Base-by-base conservation (phyloP, 1,140 invertebrate species). In the Asbolus verrucosus region DNA sequence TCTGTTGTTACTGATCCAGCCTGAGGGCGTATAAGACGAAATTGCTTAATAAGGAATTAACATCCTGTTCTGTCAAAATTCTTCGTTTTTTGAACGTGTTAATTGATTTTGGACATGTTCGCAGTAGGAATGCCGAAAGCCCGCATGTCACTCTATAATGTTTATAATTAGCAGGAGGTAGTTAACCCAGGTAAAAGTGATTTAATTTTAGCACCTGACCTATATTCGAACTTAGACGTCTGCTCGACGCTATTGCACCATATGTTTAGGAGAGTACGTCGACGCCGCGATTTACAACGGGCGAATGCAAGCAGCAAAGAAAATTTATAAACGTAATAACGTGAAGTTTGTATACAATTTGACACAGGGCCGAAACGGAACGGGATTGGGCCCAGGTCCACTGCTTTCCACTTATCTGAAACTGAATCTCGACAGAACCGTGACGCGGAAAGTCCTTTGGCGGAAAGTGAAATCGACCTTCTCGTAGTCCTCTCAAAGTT, bases 181-280 rank as follows among this genome's bases (percentile, higher is more conserved):
- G 76, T 77, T 77, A 76, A 77, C 76, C 76, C 75, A 77, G 75
- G 75, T 76, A 76, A 76, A 73, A 76, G 73, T 75, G 71, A 70
- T 76, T 71, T 75, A 76, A 76, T 70, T 77, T 77, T 77, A 76
- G 75, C 59, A 33, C 66, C 54, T 75, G 76, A 75, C 76, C 76
- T 73, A 77, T 77, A 77, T 77, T 70, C 63, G 62, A 71, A 54
- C 46, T 54, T 54, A 69, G 67, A 72, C 65, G 70, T 69, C 70
- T 65, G 65, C 65, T 50, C 46, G 46, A 54, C 46, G 46, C 46
- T 24, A 27, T 54, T 54, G 46, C 21, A 54, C 46, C 46, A 54
- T 21, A 54, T 54, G 46, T 54, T 54, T 46, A 9, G 21, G 46
- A 21, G 11, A 54, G 11, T 18, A 54, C 46, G 46, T 54, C 46